These are phyloP conservation scores for Panthera uncia DNA, from an alignment of 2,113 vertebrate genomes.

Conservation along the genomic window DNA sequence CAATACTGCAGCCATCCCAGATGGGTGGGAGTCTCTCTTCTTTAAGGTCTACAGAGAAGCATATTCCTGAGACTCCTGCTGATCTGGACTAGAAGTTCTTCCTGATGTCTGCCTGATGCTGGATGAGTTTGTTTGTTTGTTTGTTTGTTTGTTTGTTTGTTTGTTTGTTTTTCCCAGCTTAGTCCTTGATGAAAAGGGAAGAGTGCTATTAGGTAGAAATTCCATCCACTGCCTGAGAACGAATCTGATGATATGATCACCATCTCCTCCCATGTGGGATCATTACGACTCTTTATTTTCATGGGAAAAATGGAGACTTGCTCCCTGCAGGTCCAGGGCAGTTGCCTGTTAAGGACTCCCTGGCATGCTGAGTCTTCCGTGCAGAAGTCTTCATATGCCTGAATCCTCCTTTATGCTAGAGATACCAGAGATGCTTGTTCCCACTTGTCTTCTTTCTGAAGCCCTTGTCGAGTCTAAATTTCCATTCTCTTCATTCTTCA, in stretches of 20 bases:
- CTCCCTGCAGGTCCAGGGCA: background rate
- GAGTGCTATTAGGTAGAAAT: background rate
- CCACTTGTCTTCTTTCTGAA: background rate
- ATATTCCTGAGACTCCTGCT: background rate
- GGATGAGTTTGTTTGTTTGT: background rate
- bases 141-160: no score
- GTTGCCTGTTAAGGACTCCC: no score
- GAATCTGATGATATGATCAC: background rate
- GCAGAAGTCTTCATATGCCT: background rate
- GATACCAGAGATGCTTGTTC: background rate
- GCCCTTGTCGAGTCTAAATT: background rate
- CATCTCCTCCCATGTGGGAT: background rate
- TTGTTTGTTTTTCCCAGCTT: background rate
- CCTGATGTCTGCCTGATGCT: background rate
- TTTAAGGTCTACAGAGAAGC: background rate
- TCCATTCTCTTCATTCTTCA: background rate
- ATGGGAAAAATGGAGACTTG: background rate
- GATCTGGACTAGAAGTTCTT: slow-evolving; percentile 33
- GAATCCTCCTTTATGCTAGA: background rate
- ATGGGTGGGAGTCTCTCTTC: background rate
- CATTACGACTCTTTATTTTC: background rate
- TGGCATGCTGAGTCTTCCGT: accelerated
- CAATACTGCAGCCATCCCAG: background rate
- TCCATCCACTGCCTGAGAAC: background rate
- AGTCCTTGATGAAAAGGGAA: background rate